phyloP scores from a whole-genome alignment of 2,888 invertebrate genomes.

The Campoletis raptor region DNA sequence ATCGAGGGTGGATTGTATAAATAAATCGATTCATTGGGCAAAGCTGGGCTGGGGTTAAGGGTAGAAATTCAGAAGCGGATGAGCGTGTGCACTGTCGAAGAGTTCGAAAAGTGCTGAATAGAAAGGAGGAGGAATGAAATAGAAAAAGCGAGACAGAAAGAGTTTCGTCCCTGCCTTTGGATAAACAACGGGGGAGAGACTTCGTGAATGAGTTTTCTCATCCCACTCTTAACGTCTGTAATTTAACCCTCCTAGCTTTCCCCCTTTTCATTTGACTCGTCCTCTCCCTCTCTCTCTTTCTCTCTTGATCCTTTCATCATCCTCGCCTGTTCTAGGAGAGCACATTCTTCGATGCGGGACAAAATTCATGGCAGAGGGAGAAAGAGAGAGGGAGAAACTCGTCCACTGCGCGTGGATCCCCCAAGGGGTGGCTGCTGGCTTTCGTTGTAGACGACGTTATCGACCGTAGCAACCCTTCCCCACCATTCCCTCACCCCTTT shows the following conservation, averaged over 20 bases:
- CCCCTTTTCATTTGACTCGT: conserved; percentile 33
- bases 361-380: conserved; percentile 38
- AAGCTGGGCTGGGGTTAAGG: conserved; percentile 3
- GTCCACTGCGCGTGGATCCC: conserved; percentile 54
- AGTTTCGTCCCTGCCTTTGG: conserved; percentile 68
- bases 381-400: conserved; percentile 45
- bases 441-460: conserved; percentile 78
- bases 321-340: conserved; percentile 49
- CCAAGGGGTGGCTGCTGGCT: conserved; percentile 65
- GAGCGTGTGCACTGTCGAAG: background rate
- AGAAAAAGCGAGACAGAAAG: conserved; percentile 15
- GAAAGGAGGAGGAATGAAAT: background rate
- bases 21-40: conserved; percentile 23
- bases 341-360: conserved; percentile 54
- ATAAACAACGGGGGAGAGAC: conserved; percentile 73
- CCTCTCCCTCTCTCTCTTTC: conserved; percentile 23
- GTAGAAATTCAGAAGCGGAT: conserved; percentile 6
- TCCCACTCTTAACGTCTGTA: conserved; percentile 48
- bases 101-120: conserved; percentile 33
- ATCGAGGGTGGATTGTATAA: background rate
- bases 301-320: conserved; percentile 64
- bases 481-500: conserved; percentile 65
- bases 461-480: conserved; percentile 70
- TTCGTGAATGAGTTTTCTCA: conserved; percentile 72
- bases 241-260: conserved; percentile 59